Evolutionary conservation across 2,888 invertebrate species (phyloP).

Genomic region (Eristalinus sepulchralis): DNA sequence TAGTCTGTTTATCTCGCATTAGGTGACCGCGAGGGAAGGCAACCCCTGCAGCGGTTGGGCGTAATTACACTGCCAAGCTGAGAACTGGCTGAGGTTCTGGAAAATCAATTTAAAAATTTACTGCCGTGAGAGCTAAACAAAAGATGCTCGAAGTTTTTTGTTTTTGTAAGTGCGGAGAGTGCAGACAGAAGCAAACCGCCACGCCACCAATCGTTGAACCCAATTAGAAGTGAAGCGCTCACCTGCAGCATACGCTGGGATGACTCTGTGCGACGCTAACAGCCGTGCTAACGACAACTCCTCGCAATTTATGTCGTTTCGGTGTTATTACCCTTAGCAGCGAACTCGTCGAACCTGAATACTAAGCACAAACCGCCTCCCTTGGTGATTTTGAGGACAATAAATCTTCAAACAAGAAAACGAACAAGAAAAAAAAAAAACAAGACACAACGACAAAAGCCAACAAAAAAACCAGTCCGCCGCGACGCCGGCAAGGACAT

Average conservation of each 20-base stretch:
- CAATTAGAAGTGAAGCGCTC: not conserved
- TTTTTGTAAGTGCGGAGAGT: not conserved
- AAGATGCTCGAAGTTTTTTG: not conserved
- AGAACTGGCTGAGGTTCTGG: not conserved
- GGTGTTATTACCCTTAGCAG: constrained; percentile 17
- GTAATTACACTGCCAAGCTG: not conserved
- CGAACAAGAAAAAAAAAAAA: not conserved
- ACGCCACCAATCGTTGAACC: not conserved
- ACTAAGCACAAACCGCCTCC: not conserved
- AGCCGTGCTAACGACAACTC: not conserved
- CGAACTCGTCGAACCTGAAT: constrained; percentile 5
- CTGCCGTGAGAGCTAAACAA: not conserved
- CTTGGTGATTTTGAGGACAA: not conserved
- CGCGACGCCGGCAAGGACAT: constrained; percentile 2
- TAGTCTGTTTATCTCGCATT: not conserved
- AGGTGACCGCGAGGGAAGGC: not conserved
- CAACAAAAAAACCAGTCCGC: constrained; percentile 5
- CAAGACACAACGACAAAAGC: not conserved
- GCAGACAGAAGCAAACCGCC: too few species aligned
- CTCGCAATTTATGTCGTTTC: constrained; percentile 18
- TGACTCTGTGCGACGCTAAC: not conserved
- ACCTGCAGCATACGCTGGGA: not conserved
- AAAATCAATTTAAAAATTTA: not conserved
- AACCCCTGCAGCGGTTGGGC: not conserved
- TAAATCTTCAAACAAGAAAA: not conserved